Conservation (phyloP, 2,797 vertebrate species). For the Petrocephalus sullivani region DNA sequence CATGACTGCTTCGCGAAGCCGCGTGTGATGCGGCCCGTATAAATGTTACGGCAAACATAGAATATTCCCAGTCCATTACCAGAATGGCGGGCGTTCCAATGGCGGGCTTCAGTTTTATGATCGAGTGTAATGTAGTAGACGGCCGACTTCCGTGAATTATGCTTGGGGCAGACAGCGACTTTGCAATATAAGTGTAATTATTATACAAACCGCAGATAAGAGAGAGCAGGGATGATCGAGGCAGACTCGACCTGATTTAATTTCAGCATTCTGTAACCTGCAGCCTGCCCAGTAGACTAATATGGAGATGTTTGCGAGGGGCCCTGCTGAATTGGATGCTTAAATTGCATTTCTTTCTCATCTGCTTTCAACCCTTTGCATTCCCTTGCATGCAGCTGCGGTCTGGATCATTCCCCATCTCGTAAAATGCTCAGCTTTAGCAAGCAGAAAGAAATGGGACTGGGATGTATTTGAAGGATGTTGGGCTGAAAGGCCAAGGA, state of each 20-base stretch:
- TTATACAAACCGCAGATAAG: background rate
- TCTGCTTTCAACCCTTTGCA: background rate
- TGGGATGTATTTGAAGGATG: background rate
- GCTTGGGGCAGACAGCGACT: background rate
- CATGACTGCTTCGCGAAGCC: constrained; percentile 33
- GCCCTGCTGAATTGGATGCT: background rate
- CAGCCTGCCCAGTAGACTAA: background rate
- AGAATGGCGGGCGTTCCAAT: background rate
- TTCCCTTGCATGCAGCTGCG: background rate
- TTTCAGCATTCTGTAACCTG: background rate
- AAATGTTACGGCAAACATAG: constrained; percentile 18
- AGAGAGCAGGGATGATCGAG: background rate
- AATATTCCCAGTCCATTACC: constrained; percentile 24
- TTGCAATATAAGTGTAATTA: constrained; percentile 11
- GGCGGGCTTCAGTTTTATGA: background rate
- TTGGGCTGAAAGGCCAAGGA: background rate
- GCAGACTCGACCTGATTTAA: background rate
- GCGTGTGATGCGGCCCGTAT: constrained; percentile 41
- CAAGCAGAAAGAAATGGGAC: background rate
- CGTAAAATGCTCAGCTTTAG: background rate
- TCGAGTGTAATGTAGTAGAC: background rate
- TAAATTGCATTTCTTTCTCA: constrained; percentile 1
- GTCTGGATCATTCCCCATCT: background rate
- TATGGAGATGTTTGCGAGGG: background rate
- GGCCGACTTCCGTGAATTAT: background rate